Evolutionary conservation across 2,888 invertebrate genomes (phyloP), one percentile per base, ranked within the genome.

Genomic region (Harmothoe impar): DNA sequence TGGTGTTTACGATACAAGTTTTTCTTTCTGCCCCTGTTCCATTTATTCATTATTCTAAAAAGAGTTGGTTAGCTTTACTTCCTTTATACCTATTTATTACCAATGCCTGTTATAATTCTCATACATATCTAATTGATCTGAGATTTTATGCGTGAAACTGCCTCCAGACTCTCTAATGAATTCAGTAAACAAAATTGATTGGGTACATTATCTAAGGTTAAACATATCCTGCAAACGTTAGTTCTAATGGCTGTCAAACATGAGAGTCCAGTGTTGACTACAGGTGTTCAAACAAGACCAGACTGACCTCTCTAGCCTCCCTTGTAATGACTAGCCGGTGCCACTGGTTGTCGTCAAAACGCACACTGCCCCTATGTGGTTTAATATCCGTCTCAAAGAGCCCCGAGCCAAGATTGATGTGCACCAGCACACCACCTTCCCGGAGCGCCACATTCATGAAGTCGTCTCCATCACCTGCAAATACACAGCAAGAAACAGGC

Each of bases 271-370:
- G 43, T 43, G 43, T 43, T 43, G 3, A 10, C 43, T 43, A 43
- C 43, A 43, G 10, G 43, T 43, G 43, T 43, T 43, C 3, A 43
- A 43, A 43, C 43, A 15, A n/a, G n/a, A 1, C 62, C 15, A 62
- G 7, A 62, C 62, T 96, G 96, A 98, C 98, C 97, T 98, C 98
- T 96, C 98, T 98, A 93, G 99, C 98, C 95, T 98, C 97, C 91
- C 99, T 96, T 94, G 98, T 98, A 1, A 99, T 98, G 90, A 98
- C 97, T 90, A 99, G 97, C 96, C 98, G 98, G 96, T 99, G 99
- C 99, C 99, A 99, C 95, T 98, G 98, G 96, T 99, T 98, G 96
- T 99, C 99, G 95, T 99, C 98, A 96, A 99, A 98, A 89, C 98
- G 97, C 51, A 98, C 95, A 97, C 98, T 94, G 98, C 98, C 95